Base-by-base conservation (phyloP, 2,113 vertebrate genomes). In the Paramisgurnus dabryanus region DNA sequence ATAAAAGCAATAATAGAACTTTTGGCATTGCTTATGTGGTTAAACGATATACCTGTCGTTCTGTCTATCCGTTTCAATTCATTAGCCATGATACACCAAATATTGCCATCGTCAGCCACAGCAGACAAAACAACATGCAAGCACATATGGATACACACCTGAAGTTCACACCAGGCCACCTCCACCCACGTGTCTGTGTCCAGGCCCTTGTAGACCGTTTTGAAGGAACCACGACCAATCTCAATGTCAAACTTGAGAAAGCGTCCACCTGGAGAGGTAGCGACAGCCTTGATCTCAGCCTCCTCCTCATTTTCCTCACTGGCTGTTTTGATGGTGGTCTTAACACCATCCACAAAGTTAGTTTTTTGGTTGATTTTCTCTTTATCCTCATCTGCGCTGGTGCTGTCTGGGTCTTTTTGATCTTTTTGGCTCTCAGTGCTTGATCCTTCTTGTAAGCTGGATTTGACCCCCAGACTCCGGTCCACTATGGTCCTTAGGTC, bases 181-280 rank as follows among this genome's bases (percentile, higher is more conserved):
- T 99, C 97, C 66, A 98, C 96, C 98, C 97, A 99, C 22, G 97
- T 99, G 78, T 99, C 98, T 0, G 96, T 98, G 91, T 99, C 98
- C 76, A 99, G 92, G 5, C 98, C 98, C 84, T 99, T 99, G 83
- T 98, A 99, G 86, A 99, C 98, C 0, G 98, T 99, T 90, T 99
- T 99, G 91, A 99, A 99, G 79, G 98, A 99, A 49, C 98, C 98
- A 34, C 98, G 92, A 2, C 97, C 98, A 45, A 99, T 93, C 87
- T 99, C 98, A 69, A 98, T 98, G 88, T 99, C 97, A 85, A 99
- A 99, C 93, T 99, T 99, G 17, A 99, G 94, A 86, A 99, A 99
- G 67, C 97, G 94, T 68, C 97, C 98, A 1, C 97, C 94, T 2
- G 95, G 93, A 22, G 98, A 99, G 57, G 97, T 99, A 89, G 96